Conservation (phyloP, 1,140 invertebrate genomes). For the Myzus persicae region DNA sequence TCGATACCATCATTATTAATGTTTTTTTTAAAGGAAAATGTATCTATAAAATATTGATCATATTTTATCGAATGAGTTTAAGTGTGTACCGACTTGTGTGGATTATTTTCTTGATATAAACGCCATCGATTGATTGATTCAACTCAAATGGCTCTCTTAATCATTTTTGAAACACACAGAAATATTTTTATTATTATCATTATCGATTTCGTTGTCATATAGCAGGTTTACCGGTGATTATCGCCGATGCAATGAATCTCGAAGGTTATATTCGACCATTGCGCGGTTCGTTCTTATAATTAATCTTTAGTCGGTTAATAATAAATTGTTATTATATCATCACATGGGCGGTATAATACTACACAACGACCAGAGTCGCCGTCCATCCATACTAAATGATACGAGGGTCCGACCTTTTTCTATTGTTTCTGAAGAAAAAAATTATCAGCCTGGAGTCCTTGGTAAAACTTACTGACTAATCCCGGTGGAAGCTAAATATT, state of each 20-base stretch:
- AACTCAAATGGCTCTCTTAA: neutral
- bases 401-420: neutral
- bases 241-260: neutral
- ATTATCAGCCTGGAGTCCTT: slow-evolving; percentile 20
- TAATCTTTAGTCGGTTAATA: neutral
- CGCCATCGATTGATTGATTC: neutral
- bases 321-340: neutral
- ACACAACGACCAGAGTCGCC: neutral
- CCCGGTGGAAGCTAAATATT: slow-evolving; percentile 43
- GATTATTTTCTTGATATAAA: neutral
- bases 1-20: no score
- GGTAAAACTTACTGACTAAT: slow-evolving; percentile 52
- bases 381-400: neutral
- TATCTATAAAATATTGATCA: neutral
- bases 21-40: neutral
- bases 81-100: no score
- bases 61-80: no score
- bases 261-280: neutral
- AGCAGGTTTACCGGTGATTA: neutral
- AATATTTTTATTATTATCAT: neutral
- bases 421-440: slow-evolving; percentile 42
- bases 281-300: neutral
- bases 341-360: neutral
- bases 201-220: neutral
- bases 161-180: neutral